Base-by-base conservation (phyloP, 2,797 vertebrate genomes). In the Carapus acus region DNA sequence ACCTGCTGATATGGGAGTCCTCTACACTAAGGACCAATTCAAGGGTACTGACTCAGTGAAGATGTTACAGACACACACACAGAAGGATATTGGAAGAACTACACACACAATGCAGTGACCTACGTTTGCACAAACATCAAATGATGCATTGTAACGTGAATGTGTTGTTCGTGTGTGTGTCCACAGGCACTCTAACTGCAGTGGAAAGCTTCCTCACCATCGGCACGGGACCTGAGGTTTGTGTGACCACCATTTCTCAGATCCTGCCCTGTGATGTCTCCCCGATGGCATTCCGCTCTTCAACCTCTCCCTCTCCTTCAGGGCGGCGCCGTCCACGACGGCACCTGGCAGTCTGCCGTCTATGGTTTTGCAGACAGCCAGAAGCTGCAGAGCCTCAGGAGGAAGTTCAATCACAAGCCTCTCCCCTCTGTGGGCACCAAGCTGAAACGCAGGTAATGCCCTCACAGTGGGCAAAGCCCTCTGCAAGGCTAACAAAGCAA, bases 261-360 rank as follows among this genome's bases (percentile, higher is more conserved):
- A 40, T 55, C 4, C 31, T 48, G 15, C 19, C 13, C 14, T 0
- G 6, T 3, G n/a, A 13, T 39, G 29, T 43, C 8, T 31, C 5
- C n/a, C 29, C 13, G 1, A 18, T 3, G 16, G 7, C 18, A 17
- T 17, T 44, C 3, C 48, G 20, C 12, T 19, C 7, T n/a, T 49
- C 7, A 27, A 49, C 21, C 7, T 16, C 7, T 21, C 27, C 29
- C 9, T 11, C 2, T 54, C 34, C 12, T 2, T 54, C 59, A 98
- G 96, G 93, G 94, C 1, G 33, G 62, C 16, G 86, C 79, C 59
- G 47, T 92, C 78, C 91, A 98, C 1, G 94, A 96, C 33, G 93
- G 92, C 39, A 99, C 96, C 1, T 99, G 96, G 95, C 92, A 95
- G 70, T 99, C 95, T 1, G 94, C 91, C 46, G 12, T 99, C 65